A percentile compares a stretch with the other conserved stretches of the same genome.
phyloP scores from a whole-genome alignment of 2,113 vertebrate genomes.

The Rhea pennata region DNA sequence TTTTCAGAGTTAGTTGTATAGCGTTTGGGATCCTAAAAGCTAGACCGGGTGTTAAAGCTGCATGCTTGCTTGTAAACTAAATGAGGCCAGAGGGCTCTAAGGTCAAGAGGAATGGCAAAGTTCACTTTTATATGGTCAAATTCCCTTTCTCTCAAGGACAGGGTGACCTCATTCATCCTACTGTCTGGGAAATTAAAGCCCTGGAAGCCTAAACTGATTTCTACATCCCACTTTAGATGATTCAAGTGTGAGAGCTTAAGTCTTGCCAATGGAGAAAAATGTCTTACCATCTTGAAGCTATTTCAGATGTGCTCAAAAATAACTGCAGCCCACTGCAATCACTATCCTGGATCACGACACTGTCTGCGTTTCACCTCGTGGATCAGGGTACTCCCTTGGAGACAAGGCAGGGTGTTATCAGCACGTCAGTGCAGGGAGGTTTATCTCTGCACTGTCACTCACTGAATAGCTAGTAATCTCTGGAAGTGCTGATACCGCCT shows the following conservation, averaged over 20 bases:
- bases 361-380: neutral
- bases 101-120: neutral
- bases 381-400: slow-evolving; percentile 6
- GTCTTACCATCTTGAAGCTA: neutral
- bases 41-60: neutral
- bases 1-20: accelerated
- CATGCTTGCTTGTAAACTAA: neutral
- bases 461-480: slow-evolving; percentile 31
- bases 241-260: neutral
- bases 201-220: neutral
- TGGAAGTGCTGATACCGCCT: neutral
- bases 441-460: slow-evolving; percentile 45
- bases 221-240: neutral
- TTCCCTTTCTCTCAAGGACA: neutral
- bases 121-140: neutral
- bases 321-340: neutral
- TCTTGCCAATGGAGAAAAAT: neutral
- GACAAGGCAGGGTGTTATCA: neutral
- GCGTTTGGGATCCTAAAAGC: neutral
- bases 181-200: neutral
- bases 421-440: accelerated
- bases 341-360: neutral
- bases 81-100: neutral
- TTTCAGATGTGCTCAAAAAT: slow-evolving; percentile 35
- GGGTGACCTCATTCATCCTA: neutral